A percentile compares a stretch with the other conserved stretches of the same genome.
phyloP scores from a whole-genome alignment of 2,113 vertebrate species.

The Nyctereutes procyonoides region DNA sequence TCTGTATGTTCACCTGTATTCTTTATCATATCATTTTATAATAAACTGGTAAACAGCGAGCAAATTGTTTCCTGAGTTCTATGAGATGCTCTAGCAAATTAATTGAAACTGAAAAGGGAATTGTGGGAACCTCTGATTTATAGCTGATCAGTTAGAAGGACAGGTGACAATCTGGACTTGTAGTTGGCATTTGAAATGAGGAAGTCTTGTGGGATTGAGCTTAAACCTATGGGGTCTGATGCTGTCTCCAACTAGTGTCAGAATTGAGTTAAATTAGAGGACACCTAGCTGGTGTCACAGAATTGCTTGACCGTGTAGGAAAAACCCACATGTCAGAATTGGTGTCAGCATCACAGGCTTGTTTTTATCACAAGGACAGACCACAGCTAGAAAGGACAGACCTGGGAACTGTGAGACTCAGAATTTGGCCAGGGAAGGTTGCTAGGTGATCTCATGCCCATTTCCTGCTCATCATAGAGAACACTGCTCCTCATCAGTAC shows the following conservation, averaged over 20 bases:
- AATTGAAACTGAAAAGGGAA: background rate
- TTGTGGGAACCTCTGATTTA: background rate
- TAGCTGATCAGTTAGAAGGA: background rate
- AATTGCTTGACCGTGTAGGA: background rate
- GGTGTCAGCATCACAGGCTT: background rate
- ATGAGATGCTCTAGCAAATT: background rate
- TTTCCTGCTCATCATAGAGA: background rate
- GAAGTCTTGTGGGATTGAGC: background rate
- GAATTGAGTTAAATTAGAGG: background rate
- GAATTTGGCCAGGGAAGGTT: background rate
- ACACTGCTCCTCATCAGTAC: accelerated
- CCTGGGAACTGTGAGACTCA: accelerated
- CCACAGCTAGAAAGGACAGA: too few relatives aligned
- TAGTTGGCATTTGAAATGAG: too few relatives aligned
- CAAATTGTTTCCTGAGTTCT: background rate
- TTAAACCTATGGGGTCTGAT: background rate
- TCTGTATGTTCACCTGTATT: background rate
- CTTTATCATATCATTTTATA: background rate
- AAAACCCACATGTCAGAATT: background rate
- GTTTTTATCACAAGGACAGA: background rate
- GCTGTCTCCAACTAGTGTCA: background rate
- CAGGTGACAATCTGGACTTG: background rate
- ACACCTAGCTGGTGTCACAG: background rate
- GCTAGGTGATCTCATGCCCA: accelerated
- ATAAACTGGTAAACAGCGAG: background rate